Conservation (phyloP, 2,797 vertebrate species). For the Buceros bicornis region DNA sequence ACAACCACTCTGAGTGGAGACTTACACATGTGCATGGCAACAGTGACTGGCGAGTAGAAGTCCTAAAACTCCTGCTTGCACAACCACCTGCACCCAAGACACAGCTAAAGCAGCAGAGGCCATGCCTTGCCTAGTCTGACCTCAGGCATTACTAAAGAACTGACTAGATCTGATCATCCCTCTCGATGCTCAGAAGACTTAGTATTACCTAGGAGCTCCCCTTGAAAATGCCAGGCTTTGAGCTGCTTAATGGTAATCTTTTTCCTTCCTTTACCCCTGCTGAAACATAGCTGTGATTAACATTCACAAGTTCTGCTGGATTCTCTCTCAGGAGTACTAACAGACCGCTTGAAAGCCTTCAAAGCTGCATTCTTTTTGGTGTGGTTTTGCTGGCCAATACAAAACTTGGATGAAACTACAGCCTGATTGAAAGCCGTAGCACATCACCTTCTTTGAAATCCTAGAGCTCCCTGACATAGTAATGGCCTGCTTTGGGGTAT, state of each 20-base stretch:
- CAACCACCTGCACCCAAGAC: not conserved
- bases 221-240: not conserved
- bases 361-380: not conserved
- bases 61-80: not conserved
- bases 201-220: not conserved
- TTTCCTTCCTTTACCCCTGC: not conserved
- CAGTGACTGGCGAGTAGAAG: not conserved
- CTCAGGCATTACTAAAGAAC: not conserved
- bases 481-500: not conserved
- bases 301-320: not conserved
- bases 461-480: not conserved
- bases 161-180: not conserved
- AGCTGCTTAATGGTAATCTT: not conserved
- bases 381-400: not conserved
- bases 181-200: not conserved
- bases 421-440: not conserved
- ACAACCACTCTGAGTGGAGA: not conserved
- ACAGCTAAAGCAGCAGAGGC: not conserved
- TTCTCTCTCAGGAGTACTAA: not conserved
- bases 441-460: not conserved
- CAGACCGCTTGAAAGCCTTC: not conserved
- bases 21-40: not conserved
- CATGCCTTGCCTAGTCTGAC: not conserved
- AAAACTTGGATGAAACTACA: constrained; percentile 24
- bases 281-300: not conserved